phyloP scores from a whole-genome alignment of 1,140 invertebrate genomes.

The Gonatopus flavifemur region DNA sequence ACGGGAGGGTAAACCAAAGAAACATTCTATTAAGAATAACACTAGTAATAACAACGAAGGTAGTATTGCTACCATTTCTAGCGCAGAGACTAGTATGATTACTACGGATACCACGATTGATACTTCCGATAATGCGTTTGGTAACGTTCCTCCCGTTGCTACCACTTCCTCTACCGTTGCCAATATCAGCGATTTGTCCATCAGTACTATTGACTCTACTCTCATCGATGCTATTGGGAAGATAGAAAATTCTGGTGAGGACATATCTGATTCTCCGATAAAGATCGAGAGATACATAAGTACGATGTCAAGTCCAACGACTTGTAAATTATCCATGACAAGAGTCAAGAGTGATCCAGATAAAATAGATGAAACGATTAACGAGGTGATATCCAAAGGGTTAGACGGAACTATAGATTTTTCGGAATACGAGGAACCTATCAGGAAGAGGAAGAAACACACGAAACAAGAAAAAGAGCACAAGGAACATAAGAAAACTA shows the following conservation, averaged over 20 bases:
- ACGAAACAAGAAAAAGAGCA: too few relatives aligned
- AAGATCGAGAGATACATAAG: slow-evolving; percentile 13
- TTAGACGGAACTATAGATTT: slow-evolving; percentile 2
- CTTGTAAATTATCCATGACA: not conserved
- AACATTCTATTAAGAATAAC: slow-evolving; percentile 12
- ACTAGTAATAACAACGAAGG: too few relatives aligned
- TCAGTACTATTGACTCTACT: too few relatives aligned
- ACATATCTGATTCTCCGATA: not conserved
- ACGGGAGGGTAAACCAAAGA: slow-evolving; percentile 20
- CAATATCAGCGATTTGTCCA: too few relatives aligned
- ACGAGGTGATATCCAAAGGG: slow-evolving; percentile 5
- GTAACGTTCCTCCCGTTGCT: too few relatives aligned
- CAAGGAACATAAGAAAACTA: slow-evolving; percentile 29
- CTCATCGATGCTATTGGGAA: too few relatives aligned
- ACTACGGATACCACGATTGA: too few relatives aligned
- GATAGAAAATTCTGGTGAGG: slow-evolving; percentile 1
- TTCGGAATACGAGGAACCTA: slow-evolving; percentile 19
- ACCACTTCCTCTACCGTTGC: too few relatives aligned
- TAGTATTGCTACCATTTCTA: too few relatives aligned
- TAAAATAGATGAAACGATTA: slow-evolving; percentile 10
- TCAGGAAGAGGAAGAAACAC: slow-evolving; percentile 34
- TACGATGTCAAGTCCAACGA: slow-evolving; percentile 1
- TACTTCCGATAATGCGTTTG: too few relatives aligned
- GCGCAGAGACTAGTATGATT: too few relatives aligned
- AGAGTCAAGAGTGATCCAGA: not conserved